Evolutionary conservation across 2,113 vertebrate species (phyloP), one percentile per base, ranked within the genome.

Genomic region (Psammodynastes pulverulentus): DNA sequence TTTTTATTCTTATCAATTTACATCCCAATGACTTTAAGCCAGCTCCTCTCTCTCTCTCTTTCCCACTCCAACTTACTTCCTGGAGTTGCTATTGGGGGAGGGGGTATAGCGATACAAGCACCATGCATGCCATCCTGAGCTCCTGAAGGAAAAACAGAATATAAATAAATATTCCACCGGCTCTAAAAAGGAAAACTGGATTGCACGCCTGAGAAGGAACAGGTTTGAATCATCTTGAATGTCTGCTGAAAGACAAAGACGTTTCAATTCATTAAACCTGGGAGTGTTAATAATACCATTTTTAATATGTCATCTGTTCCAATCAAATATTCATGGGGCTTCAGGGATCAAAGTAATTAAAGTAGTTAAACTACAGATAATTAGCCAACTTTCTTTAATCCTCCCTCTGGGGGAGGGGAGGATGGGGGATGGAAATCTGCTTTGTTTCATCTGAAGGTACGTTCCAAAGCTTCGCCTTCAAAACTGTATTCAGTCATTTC

Each of bases 281-380:
- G 34, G 87, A 89, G 72, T 21, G 53, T 51, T 79, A 89, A 56
- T 58, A 46, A 46, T 92, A 62, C 88, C n/a, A n/a, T 92, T 89
- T 89, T 89, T 39, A 85, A 89, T 89, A 85, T 92, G 72, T 92
- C 91, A 92, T 89, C 87, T 92, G 91, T 34, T 89, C 79, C 87
- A 58, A 85, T 88, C 85, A 89, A 92, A 92, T 92, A 92, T 89
- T 89, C 87, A 92, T 92, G 52, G 52, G 45, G 52, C 91, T 92
- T 89, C 87, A 62, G 87, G 91, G 91, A 89, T 89, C 56, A 89
- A 92, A 92, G 91, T 92, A 92, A 92, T 92, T 92, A 92, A 89
- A 89, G 87, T 54, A 58, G 45, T 89, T 92, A 92, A 92, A 62
- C 91, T 92, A 92, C 72, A 89, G 91, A 79, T 89, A 92, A 92